These are phyloP conservation scores for Pachymerium ferrugineum DNA, from an alignment of 2,888 invertebrate species.

Conservation along the genomic window DNA sequence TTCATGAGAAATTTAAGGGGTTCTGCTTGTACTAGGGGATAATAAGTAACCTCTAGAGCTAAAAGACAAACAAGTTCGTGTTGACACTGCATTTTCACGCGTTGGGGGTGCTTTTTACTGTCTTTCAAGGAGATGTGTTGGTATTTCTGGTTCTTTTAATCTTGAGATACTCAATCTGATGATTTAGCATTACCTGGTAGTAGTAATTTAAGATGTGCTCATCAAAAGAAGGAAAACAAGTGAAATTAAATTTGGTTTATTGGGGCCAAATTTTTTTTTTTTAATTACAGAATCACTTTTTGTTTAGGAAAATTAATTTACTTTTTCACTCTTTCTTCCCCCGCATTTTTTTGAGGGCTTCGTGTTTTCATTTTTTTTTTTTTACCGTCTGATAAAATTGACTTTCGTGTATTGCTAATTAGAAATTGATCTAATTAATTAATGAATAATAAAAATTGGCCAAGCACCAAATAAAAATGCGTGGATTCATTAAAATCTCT, in stretches of 20 bases:
- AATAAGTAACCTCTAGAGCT: too few relatives aligned
- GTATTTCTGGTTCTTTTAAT: too few relatives aligned
- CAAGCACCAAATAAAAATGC: neutral
- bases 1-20: too few relatives aligned
- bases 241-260: neutral
- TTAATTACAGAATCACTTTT: conserved; percentile 1
- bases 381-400: neutral
- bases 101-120: too few relatives aligned
- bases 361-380: neutral
- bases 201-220: neutral
- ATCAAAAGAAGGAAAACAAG: neutral
- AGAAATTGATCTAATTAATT: neutral
- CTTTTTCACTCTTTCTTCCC: neutral
- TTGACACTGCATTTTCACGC: too few relatives aligned
- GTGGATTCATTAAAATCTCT: too few relatives aligned
- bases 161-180: too few relatives aligned
- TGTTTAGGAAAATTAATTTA: neutral
- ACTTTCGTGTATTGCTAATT: neutral
- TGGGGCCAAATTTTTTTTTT: neutral
- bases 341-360: neutral
- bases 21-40: too few relatives aligned
- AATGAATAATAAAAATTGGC: conserved; percentile 7
- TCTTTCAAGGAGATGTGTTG: too few relatives aligned
- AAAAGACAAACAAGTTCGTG: too few relatives aligned
- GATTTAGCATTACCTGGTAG: too few relatives aligned